phyloP scores from a whole-genome alignment of 2,888 invertebrate genomes.

The Sacculina carcini region DNA sequence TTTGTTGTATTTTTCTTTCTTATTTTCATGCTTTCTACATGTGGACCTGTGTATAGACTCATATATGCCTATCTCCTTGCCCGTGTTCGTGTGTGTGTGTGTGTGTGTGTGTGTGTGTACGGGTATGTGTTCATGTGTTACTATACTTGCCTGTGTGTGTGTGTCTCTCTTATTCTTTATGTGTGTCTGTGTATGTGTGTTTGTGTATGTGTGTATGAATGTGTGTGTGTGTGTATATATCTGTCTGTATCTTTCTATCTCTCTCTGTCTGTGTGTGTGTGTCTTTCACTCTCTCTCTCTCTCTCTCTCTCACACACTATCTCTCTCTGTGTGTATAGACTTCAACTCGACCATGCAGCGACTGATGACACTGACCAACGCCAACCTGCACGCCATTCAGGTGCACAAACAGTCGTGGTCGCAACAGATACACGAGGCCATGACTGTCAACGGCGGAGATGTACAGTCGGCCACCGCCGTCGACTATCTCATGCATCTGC shows the following conservation, averaged over 20 bases:
- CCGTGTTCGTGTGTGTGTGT: neutral
- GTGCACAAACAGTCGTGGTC: constrained; percentile 26
- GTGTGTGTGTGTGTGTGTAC: neutral
- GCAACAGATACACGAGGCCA: constrained; percentile 27
- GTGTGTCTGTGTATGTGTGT: too few species aligned
- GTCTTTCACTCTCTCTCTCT: too few species aligned
- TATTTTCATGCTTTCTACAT: too few species aligned
- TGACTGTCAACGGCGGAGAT: constrained; percentile 32
- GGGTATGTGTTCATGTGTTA: neutral
- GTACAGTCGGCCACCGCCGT: constrained; percentile 25
- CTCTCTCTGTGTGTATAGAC: constrained; percentile 19
- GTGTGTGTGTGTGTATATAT: too few species aligned
- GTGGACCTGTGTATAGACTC: neutral
- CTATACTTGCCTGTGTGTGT: neutral
- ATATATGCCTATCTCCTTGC: neutral
- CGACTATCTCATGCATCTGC: constrained; percentile 30
- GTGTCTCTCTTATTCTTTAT: too few species aligned
- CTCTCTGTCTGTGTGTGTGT: too few species aligned
- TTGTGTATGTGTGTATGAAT: too few species aligned
- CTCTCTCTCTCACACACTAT: too few species aligned
- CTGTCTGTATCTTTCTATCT: too few species aligned
- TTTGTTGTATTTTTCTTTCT: too few species aligned
- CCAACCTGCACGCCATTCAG: constrained; percentile 26
- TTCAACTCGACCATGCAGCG: constrained; percentile 28
- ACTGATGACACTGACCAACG: constrained; percentile 26